Evolutionary conservation across 2,888 invertebrate species (phyloP).

Genomic region (Euplexia lucipara): DNA sequence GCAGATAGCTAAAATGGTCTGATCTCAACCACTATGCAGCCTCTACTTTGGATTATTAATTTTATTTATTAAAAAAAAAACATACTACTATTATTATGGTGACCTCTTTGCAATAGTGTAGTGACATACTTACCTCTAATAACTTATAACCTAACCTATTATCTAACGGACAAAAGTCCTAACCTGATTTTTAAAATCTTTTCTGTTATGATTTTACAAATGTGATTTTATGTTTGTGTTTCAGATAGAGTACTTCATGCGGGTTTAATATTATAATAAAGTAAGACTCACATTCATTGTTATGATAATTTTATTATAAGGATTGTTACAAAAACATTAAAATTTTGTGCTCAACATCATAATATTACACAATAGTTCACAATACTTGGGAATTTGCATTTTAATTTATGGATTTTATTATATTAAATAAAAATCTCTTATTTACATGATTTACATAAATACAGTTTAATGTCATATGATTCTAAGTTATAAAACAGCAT

Average conservation of each 20-base stretch:
- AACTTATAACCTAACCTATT: too few relatives aligned
- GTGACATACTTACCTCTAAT: too few relatives aligned
- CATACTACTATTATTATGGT: too few relatives aligned
- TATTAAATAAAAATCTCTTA: conserved; percentile 68
- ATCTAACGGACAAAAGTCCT: too few relatives aligned
- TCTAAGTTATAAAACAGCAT: conserved; percentile 63
- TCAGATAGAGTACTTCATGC: conserved; percentile 64
- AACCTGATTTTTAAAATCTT: background rate
- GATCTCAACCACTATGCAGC: too few relatives aligned
- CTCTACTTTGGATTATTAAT: too few relatives aligned
- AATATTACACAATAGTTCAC: conserved; percentile 67
- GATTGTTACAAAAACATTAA: conserved; percentile 78
- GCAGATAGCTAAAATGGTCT: too few relatives aligned
- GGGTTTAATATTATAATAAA: conserved; percentile 62
- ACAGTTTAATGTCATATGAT: conserved; percentile 66
- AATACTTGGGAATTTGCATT: conserved; percentile 45
- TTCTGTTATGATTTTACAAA: conserved; percentile 24
- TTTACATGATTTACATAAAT: conserved; percentile 80
- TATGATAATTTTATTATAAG: conserved; percentile 76
- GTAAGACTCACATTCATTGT: conserved; percentile 69
- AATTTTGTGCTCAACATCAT: conserved; percentile 79
- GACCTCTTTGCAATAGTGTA: too few relatives aligned
- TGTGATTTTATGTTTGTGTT: conserved; percentile 47
- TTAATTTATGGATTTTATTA: conserved; percentile 60
- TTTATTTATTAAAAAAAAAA: too few relatives aligned